Base-by-base conservation (phyloP, 2,888 invertebrate species). In the Chymomyza procnemis region DNA sequence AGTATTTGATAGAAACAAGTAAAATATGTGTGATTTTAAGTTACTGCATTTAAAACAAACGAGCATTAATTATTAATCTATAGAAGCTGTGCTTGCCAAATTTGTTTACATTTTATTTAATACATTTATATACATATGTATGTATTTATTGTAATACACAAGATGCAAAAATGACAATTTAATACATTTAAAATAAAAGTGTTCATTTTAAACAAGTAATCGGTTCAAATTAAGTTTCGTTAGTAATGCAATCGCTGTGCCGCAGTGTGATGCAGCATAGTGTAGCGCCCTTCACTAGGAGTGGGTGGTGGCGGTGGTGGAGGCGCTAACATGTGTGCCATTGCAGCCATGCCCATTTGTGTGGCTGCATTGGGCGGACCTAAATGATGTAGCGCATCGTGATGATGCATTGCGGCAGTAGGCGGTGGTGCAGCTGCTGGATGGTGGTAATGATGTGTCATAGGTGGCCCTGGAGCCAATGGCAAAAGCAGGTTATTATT, bases 81-180 rank as follows among this genome's bases (percentile, higher is more conserved):
- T 72, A 78, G 75, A 87, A 88, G 87, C 88, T 89, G 85, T 82
- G 87, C 88, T 90, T 89, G 89, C 89, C 89, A 89, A 89, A 89
- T 82, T 88, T 79, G 55, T 63, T 64, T 73, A 52, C 67, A 47
- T 48, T 59, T 57, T 48, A 59, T 55, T 47, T 61, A 18, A 34
- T 61, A 70, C 52, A 73, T 75, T 65, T 26, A 8, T 26, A 26
- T 26, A 6, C n/a, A n/a, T 14, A 67, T 59, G 65, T 12, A 66
- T 30, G 59, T 77, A 80, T 73, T 73, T 73, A 80, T 75, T 82
- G 74, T 84, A 71, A 77, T 67, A 56, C 63, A 72, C 63, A 66
- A 58, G 69, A 78, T 68, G 71, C 73, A 69, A 69, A 79, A 70
- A 85, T 83, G 84, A 81, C 84, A 78, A 78, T 46, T 68, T 61